phyloP scores from a whole-genome alignment of 2,888 invertebrate genomes.

The Oligia latruncula region DNA sequence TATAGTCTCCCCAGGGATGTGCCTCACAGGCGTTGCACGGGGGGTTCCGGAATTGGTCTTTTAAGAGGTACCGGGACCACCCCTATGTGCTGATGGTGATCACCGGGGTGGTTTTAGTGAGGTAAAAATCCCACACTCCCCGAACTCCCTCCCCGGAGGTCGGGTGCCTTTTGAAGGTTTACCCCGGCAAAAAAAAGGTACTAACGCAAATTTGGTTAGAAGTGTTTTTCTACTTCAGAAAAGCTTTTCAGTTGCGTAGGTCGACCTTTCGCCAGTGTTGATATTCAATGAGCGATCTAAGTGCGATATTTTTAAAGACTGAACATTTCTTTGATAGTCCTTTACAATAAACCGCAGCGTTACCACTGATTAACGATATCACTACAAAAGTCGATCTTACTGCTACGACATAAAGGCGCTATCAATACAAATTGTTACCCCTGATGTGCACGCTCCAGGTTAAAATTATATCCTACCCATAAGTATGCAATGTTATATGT shows the following conservation, averaged over 20 bases:
- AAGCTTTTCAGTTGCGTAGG: not conserved
- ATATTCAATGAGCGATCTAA: not conserved
- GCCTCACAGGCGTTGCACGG: too few relatives aligned
- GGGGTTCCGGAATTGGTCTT: too few relatives aligned
- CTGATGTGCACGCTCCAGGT: not conserved
- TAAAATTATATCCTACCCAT: not conserved
- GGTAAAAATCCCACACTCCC: too few relatives aligned
- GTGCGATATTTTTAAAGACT: not conserved
- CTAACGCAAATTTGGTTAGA: not conserved
- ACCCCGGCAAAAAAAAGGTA: too few relatives aligned
- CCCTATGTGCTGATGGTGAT: too few relatives aligned
- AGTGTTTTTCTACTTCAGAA: slow-evolving; percentile 16
- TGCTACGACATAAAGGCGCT: not conserved
- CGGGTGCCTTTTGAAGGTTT: too few relatives aligned
- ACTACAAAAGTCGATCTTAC: not conserved
- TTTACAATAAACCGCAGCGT: not conserved
- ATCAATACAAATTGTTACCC: not conserved
- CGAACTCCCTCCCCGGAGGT: too few relatives aligned
- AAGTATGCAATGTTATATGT: not conserved
- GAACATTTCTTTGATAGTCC: not conserved
- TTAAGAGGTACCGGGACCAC: too few relatives aligned
- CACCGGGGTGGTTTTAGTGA: too few relatives aligned
- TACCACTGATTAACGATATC: not conserved
- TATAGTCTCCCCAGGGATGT: too few relatives aligned
- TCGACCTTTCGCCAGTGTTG: not conserved